Conservation (phyloP, 2,797 vertebrate species). For the Oophaga sylvatica region DNA sequence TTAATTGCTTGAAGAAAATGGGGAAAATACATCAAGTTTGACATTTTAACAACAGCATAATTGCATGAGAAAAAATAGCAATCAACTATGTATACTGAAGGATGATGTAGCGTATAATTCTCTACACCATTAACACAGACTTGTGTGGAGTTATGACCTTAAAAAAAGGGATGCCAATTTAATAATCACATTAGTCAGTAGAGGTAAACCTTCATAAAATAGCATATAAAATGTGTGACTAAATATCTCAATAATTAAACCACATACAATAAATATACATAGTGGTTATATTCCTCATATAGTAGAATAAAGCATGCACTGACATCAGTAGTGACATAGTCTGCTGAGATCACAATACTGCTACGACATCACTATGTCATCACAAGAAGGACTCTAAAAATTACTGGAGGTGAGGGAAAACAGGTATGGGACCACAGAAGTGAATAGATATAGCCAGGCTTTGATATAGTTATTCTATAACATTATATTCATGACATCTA, state of each 20-base stretch:
- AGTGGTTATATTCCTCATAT: background rate
- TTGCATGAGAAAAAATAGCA: slow-evolving; percentile 17
- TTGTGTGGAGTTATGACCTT: slow-evolving; percentile 2
- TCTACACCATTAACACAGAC: background rate
- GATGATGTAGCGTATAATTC: slow-evolving; percentile 25
- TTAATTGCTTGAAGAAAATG: slow-evolving; percentile 51
- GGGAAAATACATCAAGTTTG: slow-evolving; percentile 41
- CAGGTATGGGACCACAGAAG: no score
- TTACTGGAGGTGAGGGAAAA: no score
- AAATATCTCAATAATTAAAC: background rate
- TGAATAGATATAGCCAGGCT: no score
- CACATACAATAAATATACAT: background rate
- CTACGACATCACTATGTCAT: background rate
- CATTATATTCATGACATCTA: no score
- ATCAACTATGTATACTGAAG: slow-evolving; percentile 23
- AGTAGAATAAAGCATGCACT: background rate
- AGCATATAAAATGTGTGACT: background rate
- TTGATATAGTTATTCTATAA: no score
- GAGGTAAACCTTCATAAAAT: background rate
- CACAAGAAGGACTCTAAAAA: background rate
- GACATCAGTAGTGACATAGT: background rate
- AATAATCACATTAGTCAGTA: background rate
- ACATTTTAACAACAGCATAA: slow-evolving; percentile 58
- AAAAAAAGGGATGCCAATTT: background rate
- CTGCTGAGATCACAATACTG: background rate